Base-by-base conservation (phyloP, 2,888 invertebrate species). In the Hirtodrosophila duncani region DNA sequence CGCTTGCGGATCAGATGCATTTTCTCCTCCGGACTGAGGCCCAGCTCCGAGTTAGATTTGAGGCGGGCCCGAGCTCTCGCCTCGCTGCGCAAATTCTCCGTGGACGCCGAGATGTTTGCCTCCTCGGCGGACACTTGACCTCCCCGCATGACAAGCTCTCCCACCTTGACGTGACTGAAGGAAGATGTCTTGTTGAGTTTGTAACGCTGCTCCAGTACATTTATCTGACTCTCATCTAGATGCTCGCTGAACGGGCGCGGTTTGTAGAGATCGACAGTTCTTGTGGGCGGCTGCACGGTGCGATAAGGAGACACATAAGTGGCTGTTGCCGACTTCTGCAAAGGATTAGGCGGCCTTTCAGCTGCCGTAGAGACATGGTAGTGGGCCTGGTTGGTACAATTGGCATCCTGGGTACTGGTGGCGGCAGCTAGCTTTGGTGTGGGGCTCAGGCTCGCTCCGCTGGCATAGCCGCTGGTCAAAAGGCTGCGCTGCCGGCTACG, bases 1-100 rank as follows among this genome's bases (percentile, higher is more conserved):
- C 87, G 84, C 49, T 86, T 86, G 7, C 89, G 87, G 10, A 91
- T 71, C 43, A 89, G 85, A 53, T 88, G 87, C 46, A 91, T 86
- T 72, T 90, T 91, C 55, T 92, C 91, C 75, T 92, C 92, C 0
- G 91, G 91, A 83, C 91, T 92, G n/a, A 91, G 87, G 1, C 93
- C 92, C 14, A 93, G 84, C 77, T 94, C 93, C 61, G 92, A 91
- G 80, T 94, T 93, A 48, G 92, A 92, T 84, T 91, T 91, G 14
- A 92, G 85, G 33, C 91, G 88, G 5, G 92, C 91, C 36, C 91
- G 88, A 11, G 90, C 91, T 44, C 92, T 86, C 14, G 91, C 90
- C 58, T 91, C 90, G 56, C 90, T 89, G 52, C 91, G 90, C 34
- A 91, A 87, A 82, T 91, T 89, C 69, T 91, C 89, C 0, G 90